phyloP scores from a whole-genome alignment of 1,140 invertebrate species.

The Drosophila persimilis region DNA sequence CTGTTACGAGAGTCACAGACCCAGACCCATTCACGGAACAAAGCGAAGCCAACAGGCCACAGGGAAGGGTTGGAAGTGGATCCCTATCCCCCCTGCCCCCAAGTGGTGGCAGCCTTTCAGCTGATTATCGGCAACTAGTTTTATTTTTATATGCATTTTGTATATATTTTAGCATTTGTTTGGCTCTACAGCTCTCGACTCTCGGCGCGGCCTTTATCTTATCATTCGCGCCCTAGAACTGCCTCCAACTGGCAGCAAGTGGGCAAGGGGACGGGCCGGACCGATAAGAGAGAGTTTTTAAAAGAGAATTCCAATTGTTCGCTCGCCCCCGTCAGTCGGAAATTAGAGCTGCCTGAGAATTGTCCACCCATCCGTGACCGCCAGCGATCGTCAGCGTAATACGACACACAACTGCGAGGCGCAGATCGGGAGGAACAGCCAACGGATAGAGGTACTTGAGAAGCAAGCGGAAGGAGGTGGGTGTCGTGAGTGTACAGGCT shows the following conservation, averaged over 20 bases:
- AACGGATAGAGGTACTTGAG: conserved; percentile 41
- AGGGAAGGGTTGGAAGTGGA: too few relatives aligned
- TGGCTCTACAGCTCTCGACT: not conserved
- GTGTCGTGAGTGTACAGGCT: not conserved
- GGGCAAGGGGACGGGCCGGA: conserved; percentile 8
- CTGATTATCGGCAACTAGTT: conserved; percentile 10
- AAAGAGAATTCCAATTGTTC: conserved; percentile 32
- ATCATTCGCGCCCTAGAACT: conserved; percentile 16
- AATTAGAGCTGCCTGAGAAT: conserved; percentile 69
- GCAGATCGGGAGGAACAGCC: not conserved
- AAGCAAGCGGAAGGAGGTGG: conserved; percentile 33
- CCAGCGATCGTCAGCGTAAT: not conserved
- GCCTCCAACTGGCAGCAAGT: conserved; percentile 4
- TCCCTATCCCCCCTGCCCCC: too few relatives aligned
- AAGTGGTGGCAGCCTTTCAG: too few relatives aligned
- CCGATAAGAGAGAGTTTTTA: conserved; percentile 35
- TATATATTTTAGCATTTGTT: conserved; percentile 7
- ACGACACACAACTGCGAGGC: not conserved
- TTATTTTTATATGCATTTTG: conserved; percentile 10
- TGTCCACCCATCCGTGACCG: conserved; percentile 13
- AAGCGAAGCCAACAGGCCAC: too few relatives aligned
- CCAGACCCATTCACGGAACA: too few relatives aligned
- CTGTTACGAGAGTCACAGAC: too few relatives aligned
- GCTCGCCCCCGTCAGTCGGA: conserved; percentile 28
- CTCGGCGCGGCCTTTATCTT: conserved; percentile 42